These are phyloP conservation scores for Oscheius sp. DNA, from an alignment of 2,888 invertebrate genomes.

Conservation along the genomic window DNA sequence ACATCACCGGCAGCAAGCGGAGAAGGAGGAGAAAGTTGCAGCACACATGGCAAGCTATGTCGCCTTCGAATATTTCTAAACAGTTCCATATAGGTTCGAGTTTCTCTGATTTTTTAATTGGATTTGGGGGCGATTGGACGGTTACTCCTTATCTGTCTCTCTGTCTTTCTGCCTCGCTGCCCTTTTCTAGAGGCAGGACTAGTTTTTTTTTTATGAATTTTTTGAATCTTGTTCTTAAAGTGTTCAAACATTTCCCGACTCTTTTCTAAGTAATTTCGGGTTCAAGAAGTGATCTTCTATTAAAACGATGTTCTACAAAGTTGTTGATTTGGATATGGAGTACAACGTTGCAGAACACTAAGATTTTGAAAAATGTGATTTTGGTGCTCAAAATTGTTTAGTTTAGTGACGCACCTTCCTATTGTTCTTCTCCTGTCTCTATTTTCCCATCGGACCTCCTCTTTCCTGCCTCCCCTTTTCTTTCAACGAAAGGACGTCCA, in stretches of 20 bases:
- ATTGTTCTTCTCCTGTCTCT: neutral
- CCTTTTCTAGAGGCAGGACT: neutral
- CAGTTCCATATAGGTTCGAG: slow-evolving; percentile 62
- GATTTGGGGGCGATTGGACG: neutral
- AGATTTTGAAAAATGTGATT: too few relatives aligned
- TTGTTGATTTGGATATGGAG: too few relatives aligned
- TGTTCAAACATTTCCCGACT: too few relatives aligned
- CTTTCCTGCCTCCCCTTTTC: neutral
- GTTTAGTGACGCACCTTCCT: too few relatives aligned
- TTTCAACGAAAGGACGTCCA: too few relatives aligned
- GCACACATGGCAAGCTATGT: slow-evolving; percentile 61
- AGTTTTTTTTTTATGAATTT: neutral
- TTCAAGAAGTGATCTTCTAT: too few relatives aligned
- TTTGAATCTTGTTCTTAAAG: neutral
- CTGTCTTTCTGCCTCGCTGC: neutral
- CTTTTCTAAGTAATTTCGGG: too few relatives aligned
- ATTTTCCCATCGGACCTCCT: neutral
- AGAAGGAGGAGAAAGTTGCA: slow-evolving; percentile 53
- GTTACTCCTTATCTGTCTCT: neutral
- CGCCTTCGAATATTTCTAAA: slow-evolving; percentile 62
- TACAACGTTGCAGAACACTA: too few relatives aligned
- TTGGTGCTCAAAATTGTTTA: too few relatives aligned
- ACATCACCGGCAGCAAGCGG: slow-evolving; percentile 46
- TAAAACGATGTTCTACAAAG: too few relatives aligned
- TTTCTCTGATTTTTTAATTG: neutral